Base-by-base conservation (phyloP, 92 coral and sea anemone species). In the Parazoanthus darwini region DNA sequence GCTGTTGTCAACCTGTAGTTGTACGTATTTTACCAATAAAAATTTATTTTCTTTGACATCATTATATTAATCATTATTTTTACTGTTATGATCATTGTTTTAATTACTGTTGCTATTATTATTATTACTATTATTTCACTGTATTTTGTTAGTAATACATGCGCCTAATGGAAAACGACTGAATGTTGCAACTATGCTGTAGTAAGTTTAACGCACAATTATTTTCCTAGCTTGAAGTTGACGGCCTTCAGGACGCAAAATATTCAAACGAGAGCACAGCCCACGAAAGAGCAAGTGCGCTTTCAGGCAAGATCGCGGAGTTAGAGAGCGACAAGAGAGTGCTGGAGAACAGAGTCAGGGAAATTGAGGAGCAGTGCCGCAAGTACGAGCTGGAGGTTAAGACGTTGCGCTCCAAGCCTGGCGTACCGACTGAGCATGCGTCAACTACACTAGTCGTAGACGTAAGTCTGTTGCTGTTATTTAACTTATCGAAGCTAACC, bases 371-470 rank as follows among this genome's bases (percentile, higher is more conserved):
- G 38, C 86, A 92, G 67, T 29, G 89, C 77, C 91, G 70, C 74
- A 93, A 92, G 74, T 90, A 90, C 56, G 96, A 93, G 63, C 87
- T 54, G 46, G 94, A 95, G 66, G 76, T 87, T 22, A 94, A 93
- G 74, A 72, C 91, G 37, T 91, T 95, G 66, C 93, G 98, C 33
- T 46, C 87, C 80, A 93, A 88, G 90, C 94, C 75, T 73, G 78
- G 35, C 79, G 90, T 65, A 70, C 92, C 84, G 15, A 94, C 93
- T 82, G 93, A 91, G 18, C 95, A 94, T 75, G 96, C 98, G n/a
- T 93, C 98, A 18, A 93, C 98, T 13, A 95, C 98, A 20, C 85
- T 95, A n/a, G 88, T 92, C 46, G 77, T 95, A 65, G 96, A 93
- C 50, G 94, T 92, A 84, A 70, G 87, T 84, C 7, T 37, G 59